These are phyloP conservation scores for Silurus meridionalis DNA, from an alignment of 2,113 vertebrate species.

Conservation along the genomic window DNA sequence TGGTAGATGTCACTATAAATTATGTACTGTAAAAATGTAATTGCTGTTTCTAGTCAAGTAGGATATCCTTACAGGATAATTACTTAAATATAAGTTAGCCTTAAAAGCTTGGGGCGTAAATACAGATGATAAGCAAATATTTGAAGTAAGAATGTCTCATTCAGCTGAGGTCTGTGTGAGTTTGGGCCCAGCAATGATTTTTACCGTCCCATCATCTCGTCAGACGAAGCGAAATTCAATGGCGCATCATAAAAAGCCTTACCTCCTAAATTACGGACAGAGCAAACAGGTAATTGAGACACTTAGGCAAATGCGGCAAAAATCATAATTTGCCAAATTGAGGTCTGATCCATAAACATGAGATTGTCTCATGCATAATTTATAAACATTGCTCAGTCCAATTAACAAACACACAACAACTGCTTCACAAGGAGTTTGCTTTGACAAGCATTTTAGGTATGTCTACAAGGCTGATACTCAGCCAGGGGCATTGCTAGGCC, in stretches of 20 bases:
- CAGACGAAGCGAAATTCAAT: slow-evolving; percentile 24
- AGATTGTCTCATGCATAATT: slow-evolving; percentile 43
- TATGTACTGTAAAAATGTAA: neutral
- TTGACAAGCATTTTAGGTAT: slow-evolving; percentile 22
- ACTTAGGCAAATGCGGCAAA: slow-evolving; percentile 44
- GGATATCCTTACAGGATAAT: slow-evolving; percentile 1
- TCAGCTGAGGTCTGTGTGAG: neutral
- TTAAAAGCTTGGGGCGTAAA: neutral
- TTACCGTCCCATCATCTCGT: neutral
- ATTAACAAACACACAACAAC: slow-evolving; percentile 32
- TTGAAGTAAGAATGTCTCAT: neutral
- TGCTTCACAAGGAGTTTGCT: slow-evolving; percentile 27
- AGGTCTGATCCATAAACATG: slow-evolving; percentile 52
- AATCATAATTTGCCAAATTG: slow-evolving; percentile 50
- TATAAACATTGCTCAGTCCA: slow-evolving; percentile 38
- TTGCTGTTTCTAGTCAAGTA: slow-evolving; percentile 5
- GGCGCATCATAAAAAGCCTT: slow-evolving; percentile 34
- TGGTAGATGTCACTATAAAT: slow-evolving; percentile 14
- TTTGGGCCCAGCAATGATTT: neutral
- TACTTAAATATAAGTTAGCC: neutral
- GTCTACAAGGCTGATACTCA: slow-evolving; percentile 4
- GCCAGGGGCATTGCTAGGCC: neutral
- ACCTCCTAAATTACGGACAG: slow-evolving; percentile 37
- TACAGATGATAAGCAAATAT: neutral
- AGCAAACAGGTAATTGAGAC: slow-evolving; percentile 41